These are phyloP conservation scores for Rhinogobius similis DNA, from an alignment of 2,113 vertebrate species.

Conservation along the genomic window DNA sequence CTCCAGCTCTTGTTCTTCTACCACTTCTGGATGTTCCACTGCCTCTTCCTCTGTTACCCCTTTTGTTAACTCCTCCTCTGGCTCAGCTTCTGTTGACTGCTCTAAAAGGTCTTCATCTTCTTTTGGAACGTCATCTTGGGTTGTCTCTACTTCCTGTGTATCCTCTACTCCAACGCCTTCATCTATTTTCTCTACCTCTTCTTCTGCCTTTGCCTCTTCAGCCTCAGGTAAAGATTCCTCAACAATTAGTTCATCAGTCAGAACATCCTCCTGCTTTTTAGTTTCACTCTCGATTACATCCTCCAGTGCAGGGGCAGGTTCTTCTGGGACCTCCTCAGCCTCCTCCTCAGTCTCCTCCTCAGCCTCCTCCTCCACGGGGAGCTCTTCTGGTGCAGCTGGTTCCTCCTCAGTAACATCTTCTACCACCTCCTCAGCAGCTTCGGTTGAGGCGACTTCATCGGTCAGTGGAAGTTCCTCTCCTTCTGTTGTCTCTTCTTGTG, in stretches of 20 bases:
- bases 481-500: constrained; percentile 1
- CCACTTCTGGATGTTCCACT: too few species aligned
- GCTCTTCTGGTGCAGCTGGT: constrained; percentile 21
- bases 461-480: background rate
- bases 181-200: constrained; percentile 1
- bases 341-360: constrained; percentile 28
- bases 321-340: constrained; percentile 17
- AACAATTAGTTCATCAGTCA: background rate
- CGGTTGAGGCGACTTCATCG: constrained; percentile 1
- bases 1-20: background rate
- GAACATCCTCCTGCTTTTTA: constrained; percentile 5
- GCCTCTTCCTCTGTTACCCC: constrained; percentile 1
- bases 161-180: constrained; percentile 6
- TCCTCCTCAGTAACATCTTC: constrained; percentile 6
- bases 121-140: background rate
- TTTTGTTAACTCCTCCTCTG: background rate
- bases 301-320: constrained; percentile 24
- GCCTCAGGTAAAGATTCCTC: constrained; percentile 3
- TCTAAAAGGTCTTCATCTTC: background rate
- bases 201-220: background rate
- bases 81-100: background rate
- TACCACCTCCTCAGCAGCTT: constrained; percentile 1
- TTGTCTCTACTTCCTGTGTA: background rate
- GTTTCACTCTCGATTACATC: constrained; percentile 15
- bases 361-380: constrained; percentile 19